A percentile compares a stretch with the other conserved stretches of the same genome.
phyloP scores from a whole-genome alignment of 2,113 vertebrate genomes.

The Onychostoma macrolepis region DNA sequence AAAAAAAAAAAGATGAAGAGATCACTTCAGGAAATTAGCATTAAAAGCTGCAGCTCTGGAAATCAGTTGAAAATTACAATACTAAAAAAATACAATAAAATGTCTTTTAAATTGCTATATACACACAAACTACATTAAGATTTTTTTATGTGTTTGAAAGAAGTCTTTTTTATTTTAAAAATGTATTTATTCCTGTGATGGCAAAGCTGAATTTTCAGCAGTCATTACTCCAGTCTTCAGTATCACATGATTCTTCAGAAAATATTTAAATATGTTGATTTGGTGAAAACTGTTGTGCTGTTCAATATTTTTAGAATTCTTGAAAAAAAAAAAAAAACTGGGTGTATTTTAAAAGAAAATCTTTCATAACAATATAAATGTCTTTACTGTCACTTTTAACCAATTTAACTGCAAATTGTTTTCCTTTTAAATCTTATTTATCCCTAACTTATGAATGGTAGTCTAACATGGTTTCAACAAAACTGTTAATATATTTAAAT shows the following conservation, averaged over 20 bases:
- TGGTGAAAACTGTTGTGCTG: no score
- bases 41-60: neutral
- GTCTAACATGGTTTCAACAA: no score
- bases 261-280: no score
- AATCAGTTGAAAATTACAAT: neutral
- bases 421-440: no score
- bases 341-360: no score
- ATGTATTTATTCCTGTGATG: neutral
- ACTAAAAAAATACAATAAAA: neutral
- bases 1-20: slow-evolving; percentile 19
- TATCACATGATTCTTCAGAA: neutral
- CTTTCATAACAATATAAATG: no score
- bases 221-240: neutral
- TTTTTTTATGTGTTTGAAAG: neutral
- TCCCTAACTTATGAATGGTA: no score
- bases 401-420: no score
- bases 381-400: no score
- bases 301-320: no score
- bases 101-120: neutral
- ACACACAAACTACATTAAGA: neutral
- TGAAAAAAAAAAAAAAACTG: no score
- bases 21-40: neutral
- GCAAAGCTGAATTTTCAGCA: neutral
- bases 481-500: no score
- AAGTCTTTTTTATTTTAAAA: neutral